Evolutionary conservation across 2,888 invertebrate genomes (phyloP).

Genomic region (Heliconius hortense): DNA sequence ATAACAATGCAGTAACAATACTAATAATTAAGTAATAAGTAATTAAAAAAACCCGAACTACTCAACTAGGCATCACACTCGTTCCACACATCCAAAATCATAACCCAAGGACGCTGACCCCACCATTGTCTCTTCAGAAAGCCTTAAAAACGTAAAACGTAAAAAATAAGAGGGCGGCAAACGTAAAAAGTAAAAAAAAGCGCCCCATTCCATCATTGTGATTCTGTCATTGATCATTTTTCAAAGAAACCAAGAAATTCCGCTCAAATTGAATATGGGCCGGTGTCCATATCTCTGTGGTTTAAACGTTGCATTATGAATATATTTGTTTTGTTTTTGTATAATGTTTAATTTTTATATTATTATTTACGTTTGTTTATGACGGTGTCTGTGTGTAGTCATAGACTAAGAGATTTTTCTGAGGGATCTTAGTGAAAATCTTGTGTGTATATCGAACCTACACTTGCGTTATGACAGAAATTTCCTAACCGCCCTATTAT

Average conservation of each 20-base stretch:
- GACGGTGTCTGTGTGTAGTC: too few species aligned
- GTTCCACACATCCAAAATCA: slow-evolving; percentile 40
- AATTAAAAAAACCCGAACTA: background rate
- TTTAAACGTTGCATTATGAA: slow-evolving; percentile 40
- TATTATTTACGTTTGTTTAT: background rate
- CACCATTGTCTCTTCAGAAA: slow-evolving; percentile 66
- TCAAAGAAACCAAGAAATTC: slow-evolving; percentile 74
- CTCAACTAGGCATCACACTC: background rate
- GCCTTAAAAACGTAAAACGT: slow-evolving; percentile 37
- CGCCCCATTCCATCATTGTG: slow-evolving; percentile 70
- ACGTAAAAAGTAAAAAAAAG: slow-evolving; percentile 48
- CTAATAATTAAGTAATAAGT: background rate
- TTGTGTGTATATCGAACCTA: too few species aligned
- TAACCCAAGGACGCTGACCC: slow-evolving; percentile 62
- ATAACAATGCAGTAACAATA: background rate
- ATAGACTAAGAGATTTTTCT: too few species aligned
- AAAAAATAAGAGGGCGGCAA: slow-evolving; percentile 55
- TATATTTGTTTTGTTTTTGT: background rate
- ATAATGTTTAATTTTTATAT: background rate
- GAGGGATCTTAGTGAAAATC: too few species aligned
- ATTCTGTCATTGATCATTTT: slow-evolving; percentile 78
- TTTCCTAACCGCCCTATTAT: too few species aligned
- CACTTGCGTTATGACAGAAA: too few species aligned
- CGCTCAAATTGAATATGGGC: slow-evolving; percentile 63
- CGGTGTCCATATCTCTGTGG: slow-evolving; percentile 49